Base-by-base conservation (phyloP, 2,797 vertebrate genomes). In the Acanthornis magna region DNA sequence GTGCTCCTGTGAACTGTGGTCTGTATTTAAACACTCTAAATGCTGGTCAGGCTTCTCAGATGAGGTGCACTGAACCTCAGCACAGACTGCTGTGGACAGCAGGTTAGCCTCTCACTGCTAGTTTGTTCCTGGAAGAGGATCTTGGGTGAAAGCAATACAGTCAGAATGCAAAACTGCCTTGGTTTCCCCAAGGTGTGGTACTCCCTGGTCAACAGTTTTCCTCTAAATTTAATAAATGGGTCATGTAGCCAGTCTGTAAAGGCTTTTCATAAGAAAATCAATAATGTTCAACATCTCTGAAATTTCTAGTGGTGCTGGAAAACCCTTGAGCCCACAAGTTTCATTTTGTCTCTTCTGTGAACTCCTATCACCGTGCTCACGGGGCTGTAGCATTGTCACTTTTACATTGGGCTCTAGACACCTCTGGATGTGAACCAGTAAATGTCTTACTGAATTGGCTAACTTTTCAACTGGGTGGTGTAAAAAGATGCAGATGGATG, bases 311-410 rank as follows among this genome's bases (percentile, higher is more conserved):
- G 47, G 73, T 84, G 58, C 70, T 93, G 80, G 76, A 96, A 97
- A 96, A 88, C 53, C 17, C 55, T 89, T 81, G 15, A 91, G 82
- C 72, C 66, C 87, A 72, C 89, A 63, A 19, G 87, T 96, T 97
- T 97, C 95, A 40, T 78, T 97, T 81, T 96, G 68, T 85, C 85
- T 95, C 48, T 89, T 92, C 82, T 70, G 60, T 75, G 57, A 89
- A 79, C 38, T 88, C 32, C 12, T 63, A 6, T 29, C 54, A 50
- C 11, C 0, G 0, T 66, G 36, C 50, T 78, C 40, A 53, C 43
- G 62, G 11, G 48, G 25, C 26, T 86, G 13, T 32, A 76, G 36
- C 42, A 57, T 29, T 40, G 45, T 73, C n/a, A 66, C 7, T 10
- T 12, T 80, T 83, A 26, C 4, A 0, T 1, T 60, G 55, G n/a